Evolutionary conservation across 2,113 vertebrate genomes (phyloP).

Genomic region (Silurus meridionalis): DNA sequence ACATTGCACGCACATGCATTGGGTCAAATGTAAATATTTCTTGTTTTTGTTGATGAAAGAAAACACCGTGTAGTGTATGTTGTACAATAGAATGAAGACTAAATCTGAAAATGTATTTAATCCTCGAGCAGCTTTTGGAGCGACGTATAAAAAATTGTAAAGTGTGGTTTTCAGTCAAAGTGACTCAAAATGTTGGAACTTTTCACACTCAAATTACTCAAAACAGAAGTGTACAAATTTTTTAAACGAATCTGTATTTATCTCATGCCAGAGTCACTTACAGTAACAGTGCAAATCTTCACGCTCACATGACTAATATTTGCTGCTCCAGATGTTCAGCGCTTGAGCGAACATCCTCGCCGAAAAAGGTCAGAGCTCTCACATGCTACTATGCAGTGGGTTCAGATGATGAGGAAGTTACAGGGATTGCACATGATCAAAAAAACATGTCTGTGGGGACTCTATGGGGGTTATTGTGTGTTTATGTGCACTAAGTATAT

Average conservation of each 20-base stretch:
- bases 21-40: too few relatives aligned
- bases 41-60: neutral
- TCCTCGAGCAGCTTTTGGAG: neutral
- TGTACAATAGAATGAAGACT: neutral
- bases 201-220: neutral
- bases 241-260: conserved; percentile 8
- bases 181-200: conserved; percentile 14
- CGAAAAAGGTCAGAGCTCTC: conserved; percentile 36
- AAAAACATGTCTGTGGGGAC: conserved; percentile 1
- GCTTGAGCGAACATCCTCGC: conserved; percentile 1
- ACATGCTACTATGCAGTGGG: conserved; percentile 24
- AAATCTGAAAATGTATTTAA: neutral
- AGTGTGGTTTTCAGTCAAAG: neutral
- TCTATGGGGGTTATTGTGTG: conserved; percentile 38
- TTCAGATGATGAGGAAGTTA: conserved; percentile 20
- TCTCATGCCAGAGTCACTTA: conserved; percentile 34
- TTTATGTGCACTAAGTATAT: neutral
- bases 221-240: neutral
- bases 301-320: conserved; percentile 48
- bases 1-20: neutral
- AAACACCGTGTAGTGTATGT: neutral
- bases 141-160: neutral
- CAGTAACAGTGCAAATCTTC: conserved; percentile 46
- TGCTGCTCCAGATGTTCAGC: conserved; percentile 46
- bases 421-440: neutral